A percentile compares a stretch with the other conserved stretches of the same genome.
phyloP scores from a whole-genome alignment of 2,113 vertebrate genomes.

The Plectropomus leopardus region DNA sequence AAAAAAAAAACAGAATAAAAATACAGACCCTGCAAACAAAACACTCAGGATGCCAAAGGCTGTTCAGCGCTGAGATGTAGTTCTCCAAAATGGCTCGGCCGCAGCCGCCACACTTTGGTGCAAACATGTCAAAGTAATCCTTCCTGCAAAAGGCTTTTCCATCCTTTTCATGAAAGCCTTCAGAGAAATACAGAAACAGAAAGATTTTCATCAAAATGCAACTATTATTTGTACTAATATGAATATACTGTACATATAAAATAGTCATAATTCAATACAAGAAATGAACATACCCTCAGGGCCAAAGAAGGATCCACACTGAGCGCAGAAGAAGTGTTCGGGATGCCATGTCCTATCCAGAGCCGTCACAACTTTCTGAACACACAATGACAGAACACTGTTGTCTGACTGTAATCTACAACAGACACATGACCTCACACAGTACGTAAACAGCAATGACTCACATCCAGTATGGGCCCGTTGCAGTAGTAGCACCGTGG shows the following conservation, averaged over 20 bases:
- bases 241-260: background rate
- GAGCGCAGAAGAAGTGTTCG: constrained; percentile 98
- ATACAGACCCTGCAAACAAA: constrained; percentile 97
- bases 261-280: background rate
- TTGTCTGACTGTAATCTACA: background rate
- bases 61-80: constrained; percentile 98
- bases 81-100: constrained; percentile 97
- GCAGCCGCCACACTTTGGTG: constrained; percentile 97
- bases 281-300: constrained; percentile 85
- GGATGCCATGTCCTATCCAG: constrained; percentile 98
- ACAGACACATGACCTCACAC: background rate
- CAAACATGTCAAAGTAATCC: constrained; percentile 99
- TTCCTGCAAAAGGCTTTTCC: constrained; percentile 98
- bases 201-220: background rate
- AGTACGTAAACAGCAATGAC: constrained; percentile 39
- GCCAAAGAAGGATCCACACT: constrained; percentile 98
- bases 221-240: background rate
- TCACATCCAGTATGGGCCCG: constrained; percentile 96
- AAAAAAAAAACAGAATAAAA: background rate
- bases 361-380: constrained; percentile 98
- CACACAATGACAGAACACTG: constrained; percentile 3
- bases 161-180: constrained; percentile 98
- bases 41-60: constrained; percentile 98
- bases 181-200: background rate
- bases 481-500: constrained; percentile 99